Evolutionary conservation across 2,888 invertebrate species (phyloP).

Genomic region (Lasioglossum lativentre): DNA sequence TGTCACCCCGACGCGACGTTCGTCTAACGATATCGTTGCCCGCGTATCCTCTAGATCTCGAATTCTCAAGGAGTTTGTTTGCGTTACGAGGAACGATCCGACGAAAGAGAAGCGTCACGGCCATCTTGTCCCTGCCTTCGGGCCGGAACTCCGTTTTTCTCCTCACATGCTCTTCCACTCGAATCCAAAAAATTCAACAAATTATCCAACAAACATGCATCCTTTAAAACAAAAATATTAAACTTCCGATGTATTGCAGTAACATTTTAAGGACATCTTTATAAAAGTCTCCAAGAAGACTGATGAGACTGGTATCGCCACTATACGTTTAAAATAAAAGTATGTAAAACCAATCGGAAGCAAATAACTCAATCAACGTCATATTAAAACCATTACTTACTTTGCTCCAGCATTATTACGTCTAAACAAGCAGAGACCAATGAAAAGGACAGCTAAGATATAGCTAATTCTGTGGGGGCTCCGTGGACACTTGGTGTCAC

Average conservation of each 20-base stretch:
- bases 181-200: not conserved
- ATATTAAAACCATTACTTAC: too few species aligned
- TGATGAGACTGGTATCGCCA: too few species aligned
- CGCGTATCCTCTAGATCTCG: constrained; percentile 67
- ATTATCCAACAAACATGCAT: not conserved
- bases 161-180: constrained; percentile 6
- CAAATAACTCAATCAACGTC: too few species aligned
- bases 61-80: constrained; percentile 80
- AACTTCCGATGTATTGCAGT: not conserved
- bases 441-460: not conserved
- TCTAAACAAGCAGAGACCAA: not conserved
- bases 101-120: constrained; percentile 79
- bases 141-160: constrained; percentile 34
- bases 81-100: constrained; percentile 77
- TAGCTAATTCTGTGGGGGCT: not conserved
- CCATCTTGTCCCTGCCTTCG: constrained; percentile 74
- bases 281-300: not conserved
- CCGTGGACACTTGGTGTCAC: not conserved
- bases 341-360: too few species aligned
- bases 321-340: too few species aligned
- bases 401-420: not conserved
- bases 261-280: not conserved
- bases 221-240: not conserved
- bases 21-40: constrained; percentile 42
- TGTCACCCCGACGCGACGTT: constrained; percentile 35